A percentile compares a stretch with the other conserved stretches of the same genome.
Evolutionary conservation across 2,113 vertebrate genomes (phyloP).

Genomic region (Empidonax traillii): DNA sequence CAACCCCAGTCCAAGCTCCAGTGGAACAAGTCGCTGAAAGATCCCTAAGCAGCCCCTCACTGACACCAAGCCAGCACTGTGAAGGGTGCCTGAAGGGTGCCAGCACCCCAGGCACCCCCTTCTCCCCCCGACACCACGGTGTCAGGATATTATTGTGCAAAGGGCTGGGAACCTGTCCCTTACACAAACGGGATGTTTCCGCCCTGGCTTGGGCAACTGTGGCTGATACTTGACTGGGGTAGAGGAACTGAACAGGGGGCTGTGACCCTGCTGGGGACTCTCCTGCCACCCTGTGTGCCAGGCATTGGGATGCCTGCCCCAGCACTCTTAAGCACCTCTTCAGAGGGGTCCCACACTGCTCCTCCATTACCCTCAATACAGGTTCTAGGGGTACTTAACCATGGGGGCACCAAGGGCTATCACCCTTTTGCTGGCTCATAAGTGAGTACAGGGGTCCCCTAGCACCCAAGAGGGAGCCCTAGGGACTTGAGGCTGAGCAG

Average conservation of each 20-base stretch:
- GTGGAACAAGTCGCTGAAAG: background rate
- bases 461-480: background rate
- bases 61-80: background rate
- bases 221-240: background rate
- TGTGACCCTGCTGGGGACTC: background rate
- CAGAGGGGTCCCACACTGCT: background rate
- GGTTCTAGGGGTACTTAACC: background rate
- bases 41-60: background rate
- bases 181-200: background rate
- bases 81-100: background rate
- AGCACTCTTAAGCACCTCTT: background rate
- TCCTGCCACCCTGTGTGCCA: background rate
- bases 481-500: background rate
- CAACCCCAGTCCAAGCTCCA: background rate
- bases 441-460: rapidly evolving
- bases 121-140: rapidly evolving
- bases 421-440: background rate
- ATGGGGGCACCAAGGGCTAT: background rate
- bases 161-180: constrained; percentile 32
- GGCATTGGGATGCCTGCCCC: background rate
- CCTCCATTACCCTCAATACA: background rate
- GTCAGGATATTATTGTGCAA: constrained; percentile 17
- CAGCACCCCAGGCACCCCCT: rapidly evolving
- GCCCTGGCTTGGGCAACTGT: background rate
- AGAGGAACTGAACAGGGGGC: background rate